A percentile compares a stretch with the other conserved stretches of the same genome.
phyloP scores from a whole-genome alignment of 2,797 vertebrate genomes.

The Parotocinclus haroldoi region DNA sequence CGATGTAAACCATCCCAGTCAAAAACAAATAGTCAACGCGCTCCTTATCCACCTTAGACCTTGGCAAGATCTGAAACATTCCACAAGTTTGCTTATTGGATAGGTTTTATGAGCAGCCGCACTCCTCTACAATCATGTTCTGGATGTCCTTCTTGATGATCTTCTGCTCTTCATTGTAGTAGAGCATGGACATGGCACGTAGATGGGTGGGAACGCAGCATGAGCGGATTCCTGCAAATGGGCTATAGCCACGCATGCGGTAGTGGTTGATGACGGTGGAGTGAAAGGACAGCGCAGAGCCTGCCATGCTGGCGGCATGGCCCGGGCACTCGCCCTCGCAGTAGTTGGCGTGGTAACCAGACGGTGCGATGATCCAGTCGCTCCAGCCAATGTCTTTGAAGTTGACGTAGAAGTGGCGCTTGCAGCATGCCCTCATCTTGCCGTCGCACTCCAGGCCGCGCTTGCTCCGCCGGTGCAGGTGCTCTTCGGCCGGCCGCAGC shows the following conservation, averaged over 20 bases:
- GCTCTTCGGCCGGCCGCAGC: conserved; percentile 77
- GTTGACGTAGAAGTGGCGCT: conserved; percentile 84
- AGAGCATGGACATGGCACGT: conserved; percentile 87
- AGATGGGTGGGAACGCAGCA: conserved; percentile 86
- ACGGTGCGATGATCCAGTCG: conserved; percentile 97
- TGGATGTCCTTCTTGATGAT: conserved; percentile 89
- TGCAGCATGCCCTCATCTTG: conserved; percentile 84
- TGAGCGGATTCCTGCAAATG: conserved; percentile 84
- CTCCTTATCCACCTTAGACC: conserved; percentile 17
- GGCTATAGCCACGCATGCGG: conserved; percentile 81
- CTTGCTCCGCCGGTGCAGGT: conserved; percentile 74
- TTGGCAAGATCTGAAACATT: conserved; percentile 22
- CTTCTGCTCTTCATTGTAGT: conserved; percentile 85
- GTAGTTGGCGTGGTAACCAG: conserved; percentile 85
- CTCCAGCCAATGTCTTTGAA: conserved; percentile 95
- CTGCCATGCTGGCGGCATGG: conserved; percentile 81
- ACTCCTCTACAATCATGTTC: conserved; percentile 89
- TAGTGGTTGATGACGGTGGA: conserved; percentile 88
- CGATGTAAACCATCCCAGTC: conserved; percentile 31
- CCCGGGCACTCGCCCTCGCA: conserved; percentile 86
- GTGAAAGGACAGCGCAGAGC: conserved; percentile 82
- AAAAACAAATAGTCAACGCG: neutral
- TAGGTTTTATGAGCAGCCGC: conserved; percentile 77
- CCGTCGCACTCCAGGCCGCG: conserved; percentile 83
- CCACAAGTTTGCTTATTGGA: neutral